A percentile compares a stretch with the other conserved stretches of the same genome.
Conservation (phyloP, 2,797 vertebrate species). For the Coilia nasus region DNA sequence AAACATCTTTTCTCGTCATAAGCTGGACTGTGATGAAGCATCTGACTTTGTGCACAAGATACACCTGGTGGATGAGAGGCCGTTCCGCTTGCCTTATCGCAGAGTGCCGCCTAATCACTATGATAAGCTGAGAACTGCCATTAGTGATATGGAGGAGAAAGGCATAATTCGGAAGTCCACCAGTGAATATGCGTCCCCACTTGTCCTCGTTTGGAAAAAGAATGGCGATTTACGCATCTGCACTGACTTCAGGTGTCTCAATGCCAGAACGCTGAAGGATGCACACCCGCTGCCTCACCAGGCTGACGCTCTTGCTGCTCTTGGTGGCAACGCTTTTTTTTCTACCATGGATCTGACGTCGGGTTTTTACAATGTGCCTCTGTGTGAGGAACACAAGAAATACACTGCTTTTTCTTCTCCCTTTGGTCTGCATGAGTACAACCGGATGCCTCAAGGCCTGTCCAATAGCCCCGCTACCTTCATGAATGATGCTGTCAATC, state of each 20-base stretch:
- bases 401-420: conserved; percentile 20
- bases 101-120: conserved; percentile 35
- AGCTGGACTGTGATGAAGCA: conserved; percentile 38
- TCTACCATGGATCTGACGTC: conserved; percentile 23
- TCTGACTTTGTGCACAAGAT: conserved; percentile 34
- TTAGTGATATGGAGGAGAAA: conserved; percentile 38
- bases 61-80: conserved; percentile 35
- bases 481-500: conserved; percentile 27
- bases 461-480: conserved; percentile 17
- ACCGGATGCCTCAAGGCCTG: conserved; percentile 19
- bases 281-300: conserved; percentile 29
- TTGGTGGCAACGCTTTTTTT: background rate
- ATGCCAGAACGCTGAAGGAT: conserved; percentile 36
- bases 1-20: conserved; percentile 34
- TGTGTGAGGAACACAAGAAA: conserved; percentile 26
- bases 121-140: conserved; percentile 17
- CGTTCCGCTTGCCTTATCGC: conserved; percentile 33
- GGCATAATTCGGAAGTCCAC: conserved; percentile 31
- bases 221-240: conserved; percentile 30
- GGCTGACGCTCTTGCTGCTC: conserved; percentile 7
- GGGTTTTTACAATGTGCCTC: conserved; percentile 1
- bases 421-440: conserved; percentile 20
- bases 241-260: conserved; percentile 37
- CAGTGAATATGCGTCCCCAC: conserved; percentile 34
- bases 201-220: conserved; percentile 24